phyloP scores from a whole-genome alignment of 2,888 invertebrate species.

The Nasonia oneida region DNA sequence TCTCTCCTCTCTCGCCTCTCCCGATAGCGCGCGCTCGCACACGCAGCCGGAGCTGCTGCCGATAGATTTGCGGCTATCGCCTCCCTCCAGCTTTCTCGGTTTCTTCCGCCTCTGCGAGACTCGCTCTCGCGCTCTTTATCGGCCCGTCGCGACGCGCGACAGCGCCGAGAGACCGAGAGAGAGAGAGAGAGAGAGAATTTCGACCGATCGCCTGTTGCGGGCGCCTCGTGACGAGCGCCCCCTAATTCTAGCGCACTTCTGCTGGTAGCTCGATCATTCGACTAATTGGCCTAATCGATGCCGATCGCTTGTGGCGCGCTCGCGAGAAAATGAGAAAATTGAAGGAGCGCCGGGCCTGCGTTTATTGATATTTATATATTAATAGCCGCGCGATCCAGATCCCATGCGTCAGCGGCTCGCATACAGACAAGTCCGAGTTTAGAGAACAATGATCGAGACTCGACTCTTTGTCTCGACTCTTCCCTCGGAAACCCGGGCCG shows the following conservation, averaged over 20 bases:
- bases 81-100: neutral
- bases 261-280: neutral
- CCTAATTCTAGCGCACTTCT: neutral
- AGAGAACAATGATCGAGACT: no score
- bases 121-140: no score
- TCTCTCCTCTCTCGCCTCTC: neutral
- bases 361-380: neutral
- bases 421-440: neutral
- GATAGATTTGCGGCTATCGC: constrained; percentile 14
- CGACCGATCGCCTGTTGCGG: constrained; percentile 19
- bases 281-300: constrained; percentile 49
- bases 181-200: constrained; percentile 35
- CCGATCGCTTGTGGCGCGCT: neutral
- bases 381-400: neutral
- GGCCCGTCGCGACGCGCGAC: neutral
- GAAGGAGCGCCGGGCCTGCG: no score
- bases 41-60: neutral
- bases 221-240: constrained; percentile 46
- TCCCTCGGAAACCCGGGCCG: no score
- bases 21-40: neutral
- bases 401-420: no score
- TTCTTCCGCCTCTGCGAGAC: neutral
- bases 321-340: neutral
- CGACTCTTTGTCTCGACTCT: no score
- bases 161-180: neutral